Conservation (phyloP, 2,888 invertebrate genomes). For the Tenthredo distinguenda region DNA sequence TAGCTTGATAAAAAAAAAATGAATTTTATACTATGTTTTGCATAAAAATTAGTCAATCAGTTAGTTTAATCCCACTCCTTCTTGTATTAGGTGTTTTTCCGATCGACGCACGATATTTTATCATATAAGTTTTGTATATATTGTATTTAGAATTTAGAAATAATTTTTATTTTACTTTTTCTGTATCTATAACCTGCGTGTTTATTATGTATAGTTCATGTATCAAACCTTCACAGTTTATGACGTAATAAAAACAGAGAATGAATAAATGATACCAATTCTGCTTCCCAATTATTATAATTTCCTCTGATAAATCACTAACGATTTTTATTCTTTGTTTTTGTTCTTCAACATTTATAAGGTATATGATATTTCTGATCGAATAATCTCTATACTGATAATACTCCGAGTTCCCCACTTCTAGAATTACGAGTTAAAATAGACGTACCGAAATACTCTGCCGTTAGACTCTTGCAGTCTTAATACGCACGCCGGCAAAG, state of each 20-base stretch:
- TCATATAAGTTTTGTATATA: conserved; percentile 64
- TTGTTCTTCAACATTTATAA: background rate
- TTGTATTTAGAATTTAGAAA: conserved; percentile 59
- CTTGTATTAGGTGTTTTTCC: background rate
- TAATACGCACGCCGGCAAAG: conserved; percentile 21
- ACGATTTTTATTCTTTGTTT: background rate
- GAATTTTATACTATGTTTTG: background rate
- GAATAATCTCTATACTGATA: background rate
- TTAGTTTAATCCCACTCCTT: background rate
- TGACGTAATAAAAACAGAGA: background rate
- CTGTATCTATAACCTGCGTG: background rate
- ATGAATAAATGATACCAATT: background rate
- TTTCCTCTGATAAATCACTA: background rate
- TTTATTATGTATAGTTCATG: background rate
- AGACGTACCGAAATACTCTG: conserved; percentile 60
- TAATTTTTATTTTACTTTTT: background rate
- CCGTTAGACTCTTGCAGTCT: conserved; percentile 25
- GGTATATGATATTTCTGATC: background rate
- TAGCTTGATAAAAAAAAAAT: background rate
- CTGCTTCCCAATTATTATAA: background rate
- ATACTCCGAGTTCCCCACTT: conserved; percentile 24
- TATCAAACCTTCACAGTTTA: background rate
- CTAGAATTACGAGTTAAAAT: conserved; percentile 56
- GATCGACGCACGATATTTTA: conserved; percentile 53
- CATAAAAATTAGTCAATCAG: background rate